Percentiles rank a stretch among this genome's conserved stretches.
These are phyloP conservation scores for Caiman crocodilus DNA, from an alignment of 2,797 vertebrate genomes.

Conservation along the genomic window DNA sequence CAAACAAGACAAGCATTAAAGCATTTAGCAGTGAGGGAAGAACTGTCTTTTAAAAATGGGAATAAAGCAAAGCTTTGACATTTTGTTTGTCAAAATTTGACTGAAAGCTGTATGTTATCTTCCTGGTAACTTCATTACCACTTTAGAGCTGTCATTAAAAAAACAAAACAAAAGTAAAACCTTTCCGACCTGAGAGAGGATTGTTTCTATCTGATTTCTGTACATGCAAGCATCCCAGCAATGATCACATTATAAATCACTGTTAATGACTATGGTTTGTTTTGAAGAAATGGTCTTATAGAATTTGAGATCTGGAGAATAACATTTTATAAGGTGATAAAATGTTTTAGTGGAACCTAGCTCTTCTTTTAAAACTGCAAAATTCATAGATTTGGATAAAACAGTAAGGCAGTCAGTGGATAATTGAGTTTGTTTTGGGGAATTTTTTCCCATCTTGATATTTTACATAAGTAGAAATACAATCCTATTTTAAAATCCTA, in stretches of 20 bases:
- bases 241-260: not conserved
- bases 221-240: not conserved
- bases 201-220: not conserved
- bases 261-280: not conserved
- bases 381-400: not conserved
- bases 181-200: rapidly evolving
- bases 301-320: not conserved
- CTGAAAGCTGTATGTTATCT: not conserved
- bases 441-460: not conserved
- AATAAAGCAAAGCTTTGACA: not conserved
- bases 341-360: not conserved
- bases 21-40: not conserved
- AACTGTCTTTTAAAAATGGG: constrained; percentile 14
- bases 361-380: rapidly evolving
- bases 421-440: not conserved
- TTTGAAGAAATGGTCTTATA: not conserved
- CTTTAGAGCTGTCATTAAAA: not conserved
- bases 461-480: not conserved
- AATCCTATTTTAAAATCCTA: not conserved
- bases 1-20: constrained; percentile 5
- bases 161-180: not conserved
- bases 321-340: rapidly evolving
- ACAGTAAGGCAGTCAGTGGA: rapidly evolving
- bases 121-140: not conserved
- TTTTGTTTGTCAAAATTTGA: not conserved